Base-by-base conservation (phyloP, 2,797 vertebrate genomes). In the Clarias fuscus region DNA sequence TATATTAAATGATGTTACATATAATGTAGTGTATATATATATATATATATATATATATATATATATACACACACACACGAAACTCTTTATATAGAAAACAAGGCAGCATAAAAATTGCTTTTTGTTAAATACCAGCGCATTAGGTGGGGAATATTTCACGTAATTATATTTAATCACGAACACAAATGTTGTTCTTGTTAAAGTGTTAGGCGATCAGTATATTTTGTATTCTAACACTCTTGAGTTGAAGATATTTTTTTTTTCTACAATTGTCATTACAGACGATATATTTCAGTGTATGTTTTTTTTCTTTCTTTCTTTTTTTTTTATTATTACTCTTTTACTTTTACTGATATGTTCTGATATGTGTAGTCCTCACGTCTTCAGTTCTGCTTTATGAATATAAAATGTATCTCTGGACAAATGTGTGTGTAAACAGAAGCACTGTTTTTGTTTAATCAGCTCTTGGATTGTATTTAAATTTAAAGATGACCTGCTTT, bases 391-490 rank as follows among this genome's bases (percentile, higher is more conserved):
- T 71, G 84, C 86, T 88, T 76, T 73, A 83, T 86, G 56, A 87
- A 85, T 85, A 83, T 64, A 85, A 75, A 86, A 75, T 82, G 22
- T 81, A 67, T 84, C 75, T 84, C 77, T 83, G 82, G 87, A 79
- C 79, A 86, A 75, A 82, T 61, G 85, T 86, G 78, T 86, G 86
- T 86, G 78, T 86, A 72, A 86, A 73, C 73, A 48, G 48, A 80
- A 85, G 82, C 76, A 86, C 79, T 88, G 86, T 86, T 90, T 84
- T 86, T 86, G 88, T 85, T 89, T 88, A 89, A 89, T 88, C 88
- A 17, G 88, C 89, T 75, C 85, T 90, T 79, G 71, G 88, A 89
- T 88, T 89, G 88, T 89, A 91, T 91, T 91, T 91, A 91, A 89
- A 91, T 89, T 88, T 86, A 89, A 91, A 85, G 61, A 78, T 82